Evolutionary conservation across 1,140 invertebrate genomes (phyloP).

Genomic region (Caenorhabditis elegans): WBcel235 BX284605.5:14739001-14739500

Average conservation of each 20-base stretch:
- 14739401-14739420: slow-evolving; percentile 95
- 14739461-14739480: slow-evolving; percentile 93
- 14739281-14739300: slow-evolving; percentile 87
- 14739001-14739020: no score
- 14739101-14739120: no score
- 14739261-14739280: slow-evolving; percentile 88
- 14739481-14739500: slow-evolving; percentile 95
- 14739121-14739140: no score
- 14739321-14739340: slow-evolving; percentile 85
- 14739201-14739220: slow-evolving; percentile 79
- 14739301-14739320: slow-evolving; percentile 92
- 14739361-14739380: slow-evolving; percentile 95
- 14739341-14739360: slow-evolving; percentile 90
- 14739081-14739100: no score
- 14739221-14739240: slow-evolving; percentile 79
- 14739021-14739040: no score
- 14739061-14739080: no score
- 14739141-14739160: not conserved
- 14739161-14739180: not conserved
- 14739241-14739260: slow-evolving; percentile 90
- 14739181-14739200: slow-evolving; percentile 89
- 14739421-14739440: slow-evolving; percentile 93
- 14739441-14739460: slow-evolving; percentile 87
- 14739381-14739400: slow-evolving; percentile 93
- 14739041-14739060: not conserved